These are phyloP conservation scores for Coremacera marginata DNA, from an alignment of 2,888 invertebrate genomes.

Conservation along the genomic window DNA sequence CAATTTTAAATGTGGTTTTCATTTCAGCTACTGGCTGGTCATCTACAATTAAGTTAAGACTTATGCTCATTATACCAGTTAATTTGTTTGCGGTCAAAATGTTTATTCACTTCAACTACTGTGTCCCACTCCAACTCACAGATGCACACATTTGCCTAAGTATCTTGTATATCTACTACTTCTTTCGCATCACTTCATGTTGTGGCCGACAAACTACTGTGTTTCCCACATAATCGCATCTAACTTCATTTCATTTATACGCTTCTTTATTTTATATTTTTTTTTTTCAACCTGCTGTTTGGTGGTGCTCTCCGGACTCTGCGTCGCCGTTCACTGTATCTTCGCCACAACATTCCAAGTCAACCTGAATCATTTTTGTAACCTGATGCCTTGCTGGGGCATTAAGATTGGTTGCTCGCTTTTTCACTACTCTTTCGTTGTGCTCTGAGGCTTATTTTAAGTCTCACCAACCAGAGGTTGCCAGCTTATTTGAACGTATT, in stretches of 20 bases:
- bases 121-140: background rate
- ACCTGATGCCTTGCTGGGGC: conserved; percentile 18
- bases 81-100: conserved; percentile 31
- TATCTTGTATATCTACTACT: background rate
- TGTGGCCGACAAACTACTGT: background rate
- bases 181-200: conserved; percentile 4
- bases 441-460: conserved; percentile 2
- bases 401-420: background rate
- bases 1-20: no score
- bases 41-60: background rate
- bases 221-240: conserved; percentile 13
- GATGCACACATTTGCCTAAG: background rate
- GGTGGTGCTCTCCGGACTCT: no score
- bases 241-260: background rate
- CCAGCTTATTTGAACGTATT: conserved; percentile 25
- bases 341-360: no score
- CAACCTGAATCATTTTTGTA: conserved; percentile 9
- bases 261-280: background rate
- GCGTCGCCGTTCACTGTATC: no score
- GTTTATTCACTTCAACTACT: conserved; percentile 14
- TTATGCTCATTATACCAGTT: conserved; percentile 13
- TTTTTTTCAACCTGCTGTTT: no score
- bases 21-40: no score
- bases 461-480: conserved; percentile 23
- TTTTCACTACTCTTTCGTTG: background rate